A percentile compares a stretch with the other conserved stretches of the same genome.
These are phyloP conservation scores for Mimumesa dahlbomi DNA, from an alignment of 2,888 invertebrate species.

Conservation along the genomic window DNA sequence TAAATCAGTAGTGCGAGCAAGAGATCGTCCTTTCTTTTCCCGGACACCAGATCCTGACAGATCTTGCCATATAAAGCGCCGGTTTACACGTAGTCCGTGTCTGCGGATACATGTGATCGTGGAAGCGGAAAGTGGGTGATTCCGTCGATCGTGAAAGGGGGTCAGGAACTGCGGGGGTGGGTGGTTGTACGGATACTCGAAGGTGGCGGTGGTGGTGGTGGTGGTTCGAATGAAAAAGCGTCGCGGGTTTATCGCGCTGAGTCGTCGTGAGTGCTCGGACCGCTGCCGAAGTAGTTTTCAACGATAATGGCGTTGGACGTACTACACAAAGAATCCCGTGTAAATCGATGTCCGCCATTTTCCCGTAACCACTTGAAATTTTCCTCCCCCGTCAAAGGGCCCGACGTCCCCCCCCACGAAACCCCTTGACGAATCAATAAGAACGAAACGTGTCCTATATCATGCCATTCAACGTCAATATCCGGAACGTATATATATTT, in stretches of 20 bases:
- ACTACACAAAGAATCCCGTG: conserved; percentile 34
- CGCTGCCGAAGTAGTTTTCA: conserved; percentile 49
- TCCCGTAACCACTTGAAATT: conserved; percentile 19
- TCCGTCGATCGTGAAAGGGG: conserved; percentile 37
- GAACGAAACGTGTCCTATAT: background rate
- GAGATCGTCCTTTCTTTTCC: conserved; percentile 51
- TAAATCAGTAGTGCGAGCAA: conserved; percentile 59
- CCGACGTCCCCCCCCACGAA: background rate
- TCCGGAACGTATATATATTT: no score
- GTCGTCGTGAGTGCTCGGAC: conserved; percentile 43
- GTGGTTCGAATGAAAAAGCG: conserved; percentile 39
- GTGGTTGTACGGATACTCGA: background rate
- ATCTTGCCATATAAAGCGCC: conserved; percentile 60
- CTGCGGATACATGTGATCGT: conserved; percentile 35
- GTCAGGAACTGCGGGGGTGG: conserved; percentile 16
- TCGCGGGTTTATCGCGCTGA: conserved; percentile 46
- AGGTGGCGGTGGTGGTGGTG: background rate
- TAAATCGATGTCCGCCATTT: conserved; percentile 31
- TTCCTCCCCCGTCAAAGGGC: conserved; percentile 12
- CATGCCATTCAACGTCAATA: no score
- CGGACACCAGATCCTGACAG: conserved; percentile 48
- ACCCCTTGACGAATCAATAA: background rate
- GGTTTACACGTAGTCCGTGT: conserved; percentile 44
- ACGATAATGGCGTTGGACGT: conserved; percentile 51
- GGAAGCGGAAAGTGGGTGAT: conserved; percentile 55